These are phyloP conservation scores for Leiothrix lutea DNA, from an alignment of 2,113 vertebrate genomes.

Conservation along the genomic window DNA sequence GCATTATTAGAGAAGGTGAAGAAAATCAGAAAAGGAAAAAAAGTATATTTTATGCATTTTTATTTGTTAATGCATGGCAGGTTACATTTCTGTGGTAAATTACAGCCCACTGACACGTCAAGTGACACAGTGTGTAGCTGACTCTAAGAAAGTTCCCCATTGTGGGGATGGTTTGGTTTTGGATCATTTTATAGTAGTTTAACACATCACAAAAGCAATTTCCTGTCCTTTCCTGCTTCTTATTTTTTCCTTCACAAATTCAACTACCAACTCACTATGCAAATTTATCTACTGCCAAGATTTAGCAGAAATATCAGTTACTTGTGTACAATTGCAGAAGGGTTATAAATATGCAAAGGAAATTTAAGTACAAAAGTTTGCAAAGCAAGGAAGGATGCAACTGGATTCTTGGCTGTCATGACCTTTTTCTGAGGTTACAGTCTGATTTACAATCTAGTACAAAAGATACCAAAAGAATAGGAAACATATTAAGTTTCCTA, in stretches of 20 bases:
- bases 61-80: not conserved
- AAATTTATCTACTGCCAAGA: not conserved
- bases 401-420: not conserved
- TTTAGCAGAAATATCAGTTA: not conserved
- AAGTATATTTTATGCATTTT: not conserved
- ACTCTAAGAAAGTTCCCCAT: not conserved
- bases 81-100: not conserved
- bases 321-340: not conserved
- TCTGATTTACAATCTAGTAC: not conserved
- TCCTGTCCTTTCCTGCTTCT: not conserved
- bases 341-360: not conserved
- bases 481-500: not conserved
- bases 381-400: not conserved
- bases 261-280: not conserved
- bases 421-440: not conserved
- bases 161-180: not conserved
- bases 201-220: not conserved
- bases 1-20: not conserved
- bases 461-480: not conserved
- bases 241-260: not conserved
- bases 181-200: not conserved
- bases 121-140: not conserved
- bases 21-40: not conserved
- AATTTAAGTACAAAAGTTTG: not conserved
- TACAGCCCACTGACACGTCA: not conserved